These are phyloP conservation scores for Neopipo cinnamomea DNA, from an alignment of 2,113 vertebrate species.

Conservation along the genomic window DNA sequence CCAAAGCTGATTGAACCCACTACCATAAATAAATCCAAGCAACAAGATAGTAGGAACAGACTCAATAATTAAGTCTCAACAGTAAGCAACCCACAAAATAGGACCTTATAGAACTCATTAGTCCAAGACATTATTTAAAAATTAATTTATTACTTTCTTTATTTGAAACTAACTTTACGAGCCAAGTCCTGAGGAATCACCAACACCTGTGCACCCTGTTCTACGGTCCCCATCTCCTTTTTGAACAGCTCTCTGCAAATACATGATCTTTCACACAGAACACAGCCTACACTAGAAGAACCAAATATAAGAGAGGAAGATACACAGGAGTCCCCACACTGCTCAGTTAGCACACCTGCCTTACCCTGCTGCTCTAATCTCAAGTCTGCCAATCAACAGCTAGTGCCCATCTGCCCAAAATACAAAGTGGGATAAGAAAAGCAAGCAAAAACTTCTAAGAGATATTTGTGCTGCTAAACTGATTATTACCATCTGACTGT, in stretches of 20 bases:
- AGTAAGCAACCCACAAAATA: neutral
- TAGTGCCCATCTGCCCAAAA: neutral
- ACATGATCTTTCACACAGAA: rapidly evolving
- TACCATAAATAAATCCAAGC: neutral
- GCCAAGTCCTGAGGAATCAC: neutral
- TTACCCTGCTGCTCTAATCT: neutral
- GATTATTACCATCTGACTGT: neutral
- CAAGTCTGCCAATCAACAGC: neutral
- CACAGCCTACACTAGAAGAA: neutral
- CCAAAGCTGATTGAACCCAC: neutral
- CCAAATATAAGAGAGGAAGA: neutral
- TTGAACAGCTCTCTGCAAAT: neutral
- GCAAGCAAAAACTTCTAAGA: neutral
- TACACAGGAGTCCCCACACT: rapidly evolving
- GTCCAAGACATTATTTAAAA: neutral
- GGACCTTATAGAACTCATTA: neutral
- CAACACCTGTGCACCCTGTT: rapidly evolving
- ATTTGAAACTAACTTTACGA: neutral
- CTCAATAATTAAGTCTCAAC: neutral
- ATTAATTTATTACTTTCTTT: neutral
- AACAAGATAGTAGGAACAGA: neutral
- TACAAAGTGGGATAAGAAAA: neutral
- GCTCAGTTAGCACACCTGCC: neutral
- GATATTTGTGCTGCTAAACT: neutral
- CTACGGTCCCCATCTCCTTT: neutral